Evolutionary conservation across 2,113 vertebrate genomes (phyloP).

Genomic region (Sitta europaea): DNA sequence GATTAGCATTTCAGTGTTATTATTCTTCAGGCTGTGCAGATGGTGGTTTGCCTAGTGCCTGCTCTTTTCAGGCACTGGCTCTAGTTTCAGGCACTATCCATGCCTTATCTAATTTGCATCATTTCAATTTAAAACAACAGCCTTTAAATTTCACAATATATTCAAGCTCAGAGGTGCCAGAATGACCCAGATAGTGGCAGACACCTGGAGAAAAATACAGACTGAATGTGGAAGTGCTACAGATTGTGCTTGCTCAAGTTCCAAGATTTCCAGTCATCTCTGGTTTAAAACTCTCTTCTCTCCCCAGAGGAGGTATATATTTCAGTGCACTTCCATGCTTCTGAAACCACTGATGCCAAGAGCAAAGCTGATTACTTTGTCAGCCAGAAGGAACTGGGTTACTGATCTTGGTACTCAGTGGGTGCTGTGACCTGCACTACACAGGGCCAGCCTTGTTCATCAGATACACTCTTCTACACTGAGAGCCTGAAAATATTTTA

Average conservation of each 20-base stretch:
- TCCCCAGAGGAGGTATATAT: background rate
- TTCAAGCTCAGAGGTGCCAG: background rate
- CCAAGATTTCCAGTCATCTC: background rate
- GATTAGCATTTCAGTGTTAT: constrained; percentile 9
- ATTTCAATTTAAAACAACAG: background rate
- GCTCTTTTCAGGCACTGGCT: background rate
- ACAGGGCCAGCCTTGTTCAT: background rate
- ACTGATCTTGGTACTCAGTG: background rate
- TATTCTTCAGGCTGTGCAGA: constrained; percentile 19
- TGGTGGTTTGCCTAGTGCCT: constrained; percentile 9
- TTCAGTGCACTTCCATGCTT: background rate
- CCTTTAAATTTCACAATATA: background rate
- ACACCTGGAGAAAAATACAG: background rate
- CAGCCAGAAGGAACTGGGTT: background rate
- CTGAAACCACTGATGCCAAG: background rate
- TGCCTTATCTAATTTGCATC: background rate
- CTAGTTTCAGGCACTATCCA: background rate
- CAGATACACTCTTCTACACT: background rate
- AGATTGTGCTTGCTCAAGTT: background rate
- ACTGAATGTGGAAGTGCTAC: background rate
- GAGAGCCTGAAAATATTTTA: background rate
- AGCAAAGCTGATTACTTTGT: background rate
- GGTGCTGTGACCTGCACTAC: background rate
- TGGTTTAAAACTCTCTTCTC: background rate
- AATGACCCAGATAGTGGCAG: background rate